A percentile compares a stretch with the other conserved stretches of the same genome.
Evolutionary conservation across 2,888 invertebrate genomes (phyloP).

Genomic region (Callyntrura sp.): DNA sequence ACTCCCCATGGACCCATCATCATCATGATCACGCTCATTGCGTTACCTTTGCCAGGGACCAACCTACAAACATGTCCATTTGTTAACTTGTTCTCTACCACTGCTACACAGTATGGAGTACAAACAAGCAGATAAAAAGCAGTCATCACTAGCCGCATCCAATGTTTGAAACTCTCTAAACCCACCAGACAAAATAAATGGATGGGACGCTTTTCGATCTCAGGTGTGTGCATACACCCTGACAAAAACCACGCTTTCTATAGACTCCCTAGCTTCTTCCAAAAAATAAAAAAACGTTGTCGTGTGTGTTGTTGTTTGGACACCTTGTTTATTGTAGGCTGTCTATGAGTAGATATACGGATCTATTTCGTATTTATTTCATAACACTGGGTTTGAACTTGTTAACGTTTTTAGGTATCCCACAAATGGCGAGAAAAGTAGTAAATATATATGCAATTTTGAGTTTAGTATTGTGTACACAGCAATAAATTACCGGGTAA

Average conservation of each 20-base stretch:
- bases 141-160: too few species aligned
- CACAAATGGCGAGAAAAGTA: not conserved
- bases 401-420: not conserved
- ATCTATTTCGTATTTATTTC: too few species aligned
- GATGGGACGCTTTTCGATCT: not conserved
- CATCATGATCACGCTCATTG: conserved; percentile 28
- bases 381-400: not conserved
- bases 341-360: not conserved
- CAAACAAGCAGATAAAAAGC: not conserved
- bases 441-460: not conserved
- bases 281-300: not conserved
- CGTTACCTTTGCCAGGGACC: conserved; percentile 3
- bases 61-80: conserved; percentile 21
- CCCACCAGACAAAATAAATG: conserved; percentile 4
- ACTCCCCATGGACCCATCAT: conserved; percentile 56
- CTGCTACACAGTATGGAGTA: too few species aligned
- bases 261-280: too few species aligned
- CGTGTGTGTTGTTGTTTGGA: not conserved
- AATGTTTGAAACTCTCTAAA: too few species aligned
- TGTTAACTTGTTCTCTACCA: conserved; percentile 4
- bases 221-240: too few species aligned
- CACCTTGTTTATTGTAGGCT: not conserved
- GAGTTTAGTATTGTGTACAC: not conserved
- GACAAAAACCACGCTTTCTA: too few species aligned
- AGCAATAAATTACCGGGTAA: conserved; percentile 25